These are phyloP conservation scores for Leucozona laternaria DNA, from an alignment of 2,888 invertebrate species.

Conservation along the genomic window DNA sequence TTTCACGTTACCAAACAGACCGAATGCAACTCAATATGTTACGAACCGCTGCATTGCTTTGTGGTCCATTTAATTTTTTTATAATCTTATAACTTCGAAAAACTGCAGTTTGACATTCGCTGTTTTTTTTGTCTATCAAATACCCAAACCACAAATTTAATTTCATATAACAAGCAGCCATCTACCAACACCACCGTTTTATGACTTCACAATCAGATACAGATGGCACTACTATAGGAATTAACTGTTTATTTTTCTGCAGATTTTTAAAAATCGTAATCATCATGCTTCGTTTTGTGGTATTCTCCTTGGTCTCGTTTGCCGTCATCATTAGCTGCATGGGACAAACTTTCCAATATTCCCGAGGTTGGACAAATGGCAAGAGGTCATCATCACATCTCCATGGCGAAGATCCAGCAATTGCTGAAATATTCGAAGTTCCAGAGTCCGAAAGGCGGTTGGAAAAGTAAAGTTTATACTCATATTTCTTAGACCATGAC, in stretches of 20 bases:
- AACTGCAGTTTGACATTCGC: slow-evolving; percentile 20
- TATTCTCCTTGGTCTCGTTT: slow-evolving; percentile 77
- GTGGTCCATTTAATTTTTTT: background rate
- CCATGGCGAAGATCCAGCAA: slow-evolving; percentile 77
- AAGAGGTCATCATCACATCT: slow-evolving; percentile 84
- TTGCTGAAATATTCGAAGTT: slow-evolving; percentile 80
- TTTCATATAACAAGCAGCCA: background rate
- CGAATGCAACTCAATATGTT: too few species aligned
- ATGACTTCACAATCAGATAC: background rate
- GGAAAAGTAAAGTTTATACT: slow-evolving; percentile 78
- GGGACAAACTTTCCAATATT: slow-evolving; percentile 91
- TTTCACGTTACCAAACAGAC: too few species aligned
- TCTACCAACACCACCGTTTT: background rate
- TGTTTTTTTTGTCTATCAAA: background rate
- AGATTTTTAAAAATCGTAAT: slow-evolving; percentile 13
- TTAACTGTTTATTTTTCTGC: background rate
- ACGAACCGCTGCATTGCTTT: background rate
- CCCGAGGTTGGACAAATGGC: slow-evolving; percentile 91
- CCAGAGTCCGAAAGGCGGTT: slow-evolving; percentile 80
- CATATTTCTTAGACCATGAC: background rate
- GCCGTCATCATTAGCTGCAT: slow-evolving; percentile 78
- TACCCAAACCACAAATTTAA: background rate
- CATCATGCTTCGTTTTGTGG: slow-evolving; percentile 77
- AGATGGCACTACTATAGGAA: slow-evolving; percentile 13
- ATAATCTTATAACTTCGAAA: background rate